Conservation (phyloP, 1,140 invertebrate genomes). For the Scylla paramamosain region DNA sequence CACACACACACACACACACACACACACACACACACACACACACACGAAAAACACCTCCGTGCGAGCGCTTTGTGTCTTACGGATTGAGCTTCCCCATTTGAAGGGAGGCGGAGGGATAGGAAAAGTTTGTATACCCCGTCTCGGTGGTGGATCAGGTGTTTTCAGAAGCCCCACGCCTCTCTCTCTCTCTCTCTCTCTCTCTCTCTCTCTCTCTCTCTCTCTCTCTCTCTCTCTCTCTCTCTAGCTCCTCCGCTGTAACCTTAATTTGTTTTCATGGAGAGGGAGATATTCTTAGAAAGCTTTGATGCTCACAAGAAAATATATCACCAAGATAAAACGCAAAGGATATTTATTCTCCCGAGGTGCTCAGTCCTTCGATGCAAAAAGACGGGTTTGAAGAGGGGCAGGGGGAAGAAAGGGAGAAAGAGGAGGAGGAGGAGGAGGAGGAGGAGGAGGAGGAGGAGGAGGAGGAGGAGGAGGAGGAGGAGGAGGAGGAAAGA, state of each 20-base stretch:
- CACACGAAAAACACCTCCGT: no score
- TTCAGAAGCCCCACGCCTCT: neutral
- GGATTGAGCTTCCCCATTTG: neutral
- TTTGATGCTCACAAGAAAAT: neutral
- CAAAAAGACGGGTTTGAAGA: neutral
- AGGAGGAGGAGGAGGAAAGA: no score
- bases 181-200: constrained; percentile 14
- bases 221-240: neutral
- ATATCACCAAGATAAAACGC: neutral
- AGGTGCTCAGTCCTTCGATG: neutral
- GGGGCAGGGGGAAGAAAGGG: neutral
- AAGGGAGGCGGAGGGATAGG: neutral
- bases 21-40: no score
- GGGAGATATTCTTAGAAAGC: neutral
- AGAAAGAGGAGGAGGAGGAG: neutral
- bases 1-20: no score
- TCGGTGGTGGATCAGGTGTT: neutral
- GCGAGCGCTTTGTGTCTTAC: no score
- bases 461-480: neutral
- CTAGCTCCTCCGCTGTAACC: neutral
- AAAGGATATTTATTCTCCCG: neutral
- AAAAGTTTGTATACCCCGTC: neutral
- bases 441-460: neutral
- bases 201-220: constrained; percentile 20
- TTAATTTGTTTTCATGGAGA: neutral